Evolutionary conservation across 2,888 invertebrate species (phyloP), one percentile per base, ranked within the genome.

Genomic region (Drosophila mercatorum): DNA sequence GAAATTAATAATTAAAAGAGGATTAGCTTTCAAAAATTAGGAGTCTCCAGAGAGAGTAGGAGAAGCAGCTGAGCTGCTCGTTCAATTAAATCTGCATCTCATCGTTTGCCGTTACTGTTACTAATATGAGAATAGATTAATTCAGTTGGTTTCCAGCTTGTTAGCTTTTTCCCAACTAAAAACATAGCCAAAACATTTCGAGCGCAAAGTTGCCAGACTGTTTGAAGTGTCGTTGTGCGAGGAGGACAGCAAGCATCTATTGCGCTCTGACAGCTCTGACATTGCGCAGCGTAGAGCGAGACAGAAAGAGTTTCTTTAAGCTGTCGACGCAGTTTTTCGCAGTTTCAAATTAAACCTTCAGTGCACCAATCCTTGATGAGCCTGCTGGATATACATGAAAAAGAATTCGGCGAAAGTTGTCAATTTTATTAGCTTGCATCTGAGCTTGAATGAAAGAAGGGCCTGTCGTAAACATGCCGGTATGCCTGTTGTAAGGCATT

Each of bases 391-490:
- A 40, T 38, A n/a, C 5, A 2, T 10, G 0, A 17, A 14, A 11
- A 14, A 22, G 10, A 10, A 2, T 11, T 22, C 22, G 22, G 22
- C 22, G 22, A 22, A 22, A 22, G 2, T 22, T 5, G 43, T 14
- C 6, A 43, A 22, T 10, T 40, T 22, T 4, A 8, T 26, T 7
- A 14, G 26, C 4, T 22, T 31, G 7, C 22, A 22, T 5, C 11
- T 7, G 12, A 26, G 3, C 22, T 7, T 14, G 44, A 31, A 34
- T 36, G 1, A 26, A 6, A 53, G 36, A 12, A 31, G 38, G 38
- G 12, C 5, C 17, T 5, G 3, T 14, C 10, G 6, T 10, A 41
- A 69, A 34, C 46, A 76, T 80, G 75, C 10, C 58, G 71, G 81
- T 75, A 61, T 31, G 28, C 28, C 28, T 3, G 5, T 28, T 28